phyloP scores from a whole-genome alignment of 2,797 vertebrate species.

The Amphiprion clarkii region DNA sequence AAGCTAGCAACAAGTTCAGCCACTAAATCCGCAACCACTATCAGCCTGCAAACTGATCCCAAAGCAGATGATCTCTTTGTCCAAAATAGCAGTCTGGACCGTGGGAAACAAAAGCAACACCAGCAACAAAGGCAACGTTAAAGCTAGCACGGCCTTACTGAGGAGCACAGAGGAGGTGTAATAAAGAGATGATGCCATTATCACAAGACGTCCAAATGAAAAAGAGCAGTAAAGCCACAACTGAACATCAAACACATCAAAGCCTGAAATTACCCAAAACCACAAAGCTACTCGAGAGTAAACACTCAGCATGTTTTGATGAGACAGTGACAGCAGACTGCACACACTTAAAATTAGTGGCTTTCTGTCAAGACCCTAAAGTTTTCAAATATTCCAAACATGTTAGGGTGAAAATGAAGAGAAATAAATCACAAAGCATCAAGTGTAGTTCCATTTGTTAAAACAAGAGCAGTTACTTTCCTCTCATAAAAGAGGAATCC shows the following conservation, averaged over 20 bases:
- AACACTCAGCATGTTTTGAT: constrained; percentile 17
- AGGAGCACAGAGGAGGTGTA: constrained; percentile 17
- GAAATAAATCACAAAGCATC: background rate
- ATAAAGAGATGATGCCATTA: constrained; percentile 28
- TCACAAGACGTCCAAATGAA: constrained; percentile 30
- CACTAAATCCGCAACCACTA: constrained; percentile 49
- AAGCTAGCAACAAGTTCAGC: constrained; percentile 29
- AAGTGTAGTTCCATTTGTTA: background rate
- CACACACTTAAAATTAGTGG: background rate
- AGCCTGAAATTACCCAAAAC: constrained; percentile 21
- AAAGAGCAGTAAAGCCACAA: constrained; percentile 35
- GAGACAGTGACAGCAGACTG: constrained; percentile 14
- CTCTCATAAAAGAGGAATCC: too few species aligned
- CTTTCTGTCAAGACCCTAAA: background rate
- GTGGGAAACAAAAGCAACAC: constrained; percentile 47
- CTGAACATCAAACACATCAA: background rate
- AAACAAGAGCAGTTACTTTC: too few species aligned
- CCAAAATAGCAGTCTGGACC: constrained; percentile 35
- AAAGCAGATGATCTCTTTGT: constrained; percentile 32
- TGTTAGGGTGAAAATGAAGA: background rate
- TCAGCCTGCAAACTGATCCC: constrained; percentile 50
- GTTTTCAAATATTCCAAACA: constrained; percentile 4
- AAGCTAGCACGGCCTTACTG: background rate
- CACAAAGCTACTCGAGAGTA: constrained; percentile 6
- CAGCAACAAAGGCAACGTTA: constrained; percentile 8